Base-by-base conservation (phyloP, 2,888 invertebrate species). In the Amaurobius ferox region DNA sequence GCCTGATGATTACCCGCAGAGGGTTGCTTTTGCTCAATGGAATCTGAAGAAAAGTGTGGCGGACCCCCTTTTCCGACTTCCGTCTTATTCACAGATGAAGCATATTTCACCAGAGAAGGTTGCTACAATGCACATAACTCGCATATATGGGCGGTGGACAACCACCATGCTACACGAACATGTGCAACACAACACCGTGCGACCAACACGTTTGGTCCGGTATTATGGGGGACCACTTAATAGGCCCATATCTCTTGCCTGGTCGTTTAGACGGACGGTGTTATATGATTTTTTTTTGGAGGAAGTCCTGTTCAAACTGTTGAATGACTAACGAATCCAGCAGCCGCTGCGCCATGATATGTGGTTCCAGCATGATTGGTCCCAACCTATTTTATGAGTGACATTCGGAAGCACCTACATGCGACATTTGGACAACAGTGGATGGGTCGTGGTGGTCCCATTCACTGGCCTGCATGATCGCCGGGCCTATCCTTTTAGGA, bases 331-430 rank as follows among this genome's bases (percentile, higher is more conserved):
- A 29, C 70, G 26, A 6, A 28, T 70, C 3, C 29, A 1, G n/a
- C 16, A 26, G 28, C 16, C 70, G 9, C 6, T 29, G 28, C 44
- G 44, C 29, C 29, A 28, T 40, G 26, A 11, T n/a, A 40, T 44
- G 44, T 70, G 9, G 44, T 70, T 70, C 29, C 44, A 44, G 44
- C 44, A 70, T 28, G 70, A 26, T 44, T 40, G 70, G 44, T 26
- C 39, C 23, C 9, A 0, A 0, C 67, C 9, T 44, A 70, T 70
- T 70, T 28, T 44, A 70, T 26, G 44, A 40, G 3, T 23, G 35
- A 67, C 1, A 23, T 66, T 11, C 35, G 35, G 32, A 13, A 2
- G 3, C 67, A 35, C 35, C 39, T 35, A n/a, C n/a, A 67, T 39
- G 35, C 23, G 23, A 67, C 32, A 19, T 35, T 23, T 32, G 67